A percentile compares a stretch with the other conserved stretches of the same genome.
phyloP scores from a whole-genome alignment of 2,888 invertebrate genomes.

The Drosophila anomalata region DNA sequence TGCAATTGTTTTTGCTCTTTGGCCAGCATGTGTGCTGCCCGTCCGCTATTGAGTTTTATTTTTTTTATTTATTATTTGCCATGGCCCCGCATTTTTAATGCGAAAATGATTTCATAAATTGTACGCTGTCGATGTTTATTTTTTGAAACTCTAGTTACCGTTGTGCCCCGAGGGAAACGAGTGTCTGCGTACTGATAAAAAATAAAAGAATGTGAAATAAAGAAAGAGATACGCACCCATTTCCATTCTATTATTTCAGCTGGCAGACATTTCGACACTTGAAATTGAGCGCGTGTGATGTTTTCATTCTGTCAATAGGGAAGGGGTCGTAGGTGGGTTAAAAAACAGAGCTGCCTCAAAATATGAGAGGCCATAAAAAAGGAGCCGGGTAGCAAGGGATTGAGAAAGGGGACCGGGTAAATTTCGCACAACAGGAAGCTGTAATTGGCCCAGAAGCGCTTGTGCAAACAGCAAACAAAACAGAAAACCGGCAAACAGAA shows the following conservation, averaged over 20 bases:
- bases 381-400: not conserved
- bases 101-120: conserved; percentile 65
- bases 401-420: conserved; percentile 17
- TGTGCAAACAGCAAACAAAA: conserved; percentile 47
- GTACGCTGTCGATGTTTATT: conserved; percentile 51
- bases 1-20: conserved; percentile 56
- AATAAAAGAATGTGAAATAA: not conserved
- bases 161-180: conserved; percentile 37
- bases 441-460: conserved; percentile 66
- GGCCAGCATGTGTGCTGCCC: conserved; percentile 60
- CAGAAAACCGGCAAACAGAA: conserved; percentile 21
- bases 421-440: conserved; percentile 69
- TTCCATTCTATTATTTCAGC: conserved; percentile 73
- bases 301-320: conserved; percentile 56
- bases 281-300: conserved; percentile 67
- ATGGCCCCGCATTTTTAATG: conserved; percentile 53
- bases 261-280: conserved; percentile 75
- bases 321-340: conserved; percentile 53
- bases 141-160: conserved; percentile 58
- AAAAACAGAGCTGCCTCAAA: conserved; percentile 36
- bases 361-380: conserved; percentile 27
- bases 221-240: conserved; percentile 35
- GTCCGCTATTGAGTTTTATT: conserved; percentile 33
- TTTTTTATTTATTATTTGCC: conserved; percentile 16
- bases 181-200: not conserved